Percentiles rank a stretch among this genome's conserved stretches.
Conservation (phyloP, 1,140 invertebrate species). For the Patella vulgata region DNA sequence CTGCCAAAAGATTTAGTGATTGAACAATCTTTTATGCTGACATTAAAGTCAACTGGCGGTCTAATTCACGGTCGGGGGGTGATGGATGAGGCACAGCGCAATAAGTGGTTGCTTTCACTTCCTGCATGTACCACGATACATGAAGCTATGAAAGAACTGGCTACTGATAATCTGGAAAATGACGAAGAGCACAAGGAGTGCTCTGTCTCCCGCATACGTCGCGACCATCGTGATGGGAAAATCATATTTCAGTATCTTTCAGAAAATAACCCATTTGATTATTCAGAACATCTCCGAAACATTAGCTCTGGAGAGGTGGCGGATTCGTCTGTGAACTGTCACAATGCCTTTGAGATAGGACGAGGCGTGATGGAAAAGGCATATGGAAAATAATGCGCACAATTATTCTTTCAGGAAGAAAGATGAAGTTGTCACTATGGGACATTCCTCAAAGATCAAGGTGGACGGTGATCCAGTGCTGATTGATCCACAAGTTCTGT, state of each 20-base stretch:
- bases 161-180: slow-evolving; percentile 1
- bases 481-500: slow-evolving; percentile 35
- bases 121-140: slow-evolving; percentile 34
- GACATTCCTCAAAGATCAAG: slow-evolving; percentile 7
- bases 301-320: slow-evolving; percentile 24
- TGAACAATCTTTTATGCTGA: slow-evolving; percentile 44
- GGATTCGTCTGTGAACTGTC: slow-evolving; percentile 14
- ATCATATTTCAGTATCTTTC: slow-evolving; percentile 18
- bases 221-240: slow-evolving; percentile 28
- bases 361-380: slow-evolving; percentile 16
- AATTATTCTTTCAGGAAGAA: slow-evolving; percentile 25
- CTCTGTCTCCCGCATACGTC: slow-evolving; percentile 11
- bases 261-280: slow-evolving; percentile 26
- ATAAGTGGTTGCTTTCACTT: slow-evolving; percentile 34
- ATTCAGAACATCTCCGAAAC: slow-evolving; percentile 18
- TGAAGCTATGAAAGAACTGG: slow-evolving; percentile 39
- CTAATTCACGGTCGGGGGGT: no score
- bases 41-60: slow-evolving; percentile 45
- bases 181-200: slow-evolving; percentile 32
- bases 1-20: slow-evolving; percentile 61
- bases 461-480: slow-evolving; percentile 7
- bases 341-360: slow-evolving; percentile 23
- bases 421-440: slow-evolving; percentile 25
- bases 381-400: slow-evolving; percentile 19
- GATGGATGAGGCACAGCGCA: slow-evolving; percentile 33